A percentile compares a stretch with the other conserved stretches of the same genome.
Conservation (phyloP, 2,888 invertebrate genomes). For the Ennomos fuscantarius region DNA sequence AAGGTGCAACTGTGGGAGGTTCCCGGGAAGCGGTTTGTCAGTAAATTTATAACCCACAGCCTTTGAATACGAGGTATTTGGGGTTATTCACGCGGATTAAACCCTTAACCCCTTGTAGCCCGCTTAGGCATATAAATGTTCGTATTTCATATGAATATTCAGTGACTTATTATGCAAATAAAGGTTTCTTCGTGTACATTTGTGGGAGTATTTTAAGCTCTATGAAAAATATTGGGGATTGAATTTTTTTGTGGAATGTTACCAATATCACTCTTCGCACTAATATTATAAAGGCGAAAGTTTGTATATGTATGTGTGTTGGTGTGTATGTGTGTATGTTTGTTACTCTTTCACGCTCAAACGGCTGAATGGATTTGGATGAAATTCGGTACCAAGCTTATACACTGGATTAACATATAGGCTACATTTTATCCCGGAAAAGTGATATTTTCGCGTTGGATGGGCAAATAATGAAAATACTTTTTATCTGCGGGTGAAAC, state of each 20-base stretch:
- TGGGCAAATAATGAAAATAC: no score
- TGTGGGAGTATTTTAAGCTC: constrained; percentile 8
- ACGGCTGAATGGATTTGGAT: no score
- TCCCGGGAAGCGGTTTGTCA: constrained; percentile 42
- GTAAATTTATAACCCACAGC: constrained; percentile 45
- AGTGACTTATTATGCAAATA: constrained; percentile 33
- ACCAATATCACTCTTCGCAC: no score
- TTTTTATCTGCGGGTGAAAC: no score
- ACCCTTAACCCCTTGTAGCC: constrained; percentile 31
- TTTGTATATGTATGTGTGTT: no score
- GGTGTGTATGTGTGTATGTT: no score
- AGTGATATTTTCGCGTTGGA: no score
- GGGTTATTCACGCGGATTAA: constrained; percentile 43
- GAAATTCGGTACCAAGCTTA: no score
- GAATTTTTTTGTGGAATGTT: background rate
- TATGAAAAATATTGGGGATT: constrained; percentile 8
- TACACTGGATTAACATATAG: no score
- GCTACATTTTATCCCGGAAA: no score
- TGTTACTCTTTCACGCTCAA: no score
- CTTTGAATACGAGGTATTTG: constrained; percentile 41
- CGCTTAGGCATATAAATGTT: constrained; percentile 32
- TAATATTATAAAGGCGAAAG: background rate
- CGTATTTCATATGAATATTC: constrained; percentile 40
- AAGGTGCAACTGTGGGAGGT: constrained; percentile 48
- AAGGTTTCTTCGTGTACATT: constrained; percentile 19